Evolutionary conservation across 1,140 invertebrate genomes (phyloP).

Genomic region (Oscheius sp.): DNA sequence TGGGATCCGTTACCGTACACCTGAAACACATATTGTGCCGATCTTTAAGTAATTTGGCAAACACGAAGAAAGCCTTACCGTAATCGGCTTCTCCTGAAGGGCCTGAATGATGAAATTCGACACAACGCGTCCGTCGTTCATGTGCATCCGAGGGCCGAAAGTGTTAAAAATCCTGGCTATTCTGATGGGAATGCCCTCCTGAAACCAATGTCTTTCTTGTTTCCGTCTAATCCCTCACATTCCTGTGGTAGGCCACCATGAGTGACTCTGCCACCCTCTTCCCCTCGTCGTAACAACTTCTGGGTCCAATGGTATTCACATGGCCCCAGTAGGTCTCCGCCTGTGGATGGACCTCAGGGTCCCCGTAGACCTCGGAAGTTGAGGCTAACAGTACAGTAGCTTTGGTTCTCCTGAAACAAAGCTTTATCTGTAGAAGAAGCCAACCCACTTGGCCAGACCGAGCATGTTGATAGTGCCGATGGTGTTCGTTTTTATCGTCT

Average conservation of each 20-base stretch:
- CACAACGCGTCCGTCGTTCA: slow-evolving; percentile 96
- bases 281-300: slow-evolving; percentile 98
- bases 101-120: slow-evolving; percentile 98
- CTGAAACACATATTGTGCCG: slow-evolving; percentile 61
- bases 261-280: slow-evolving; percentile 94
- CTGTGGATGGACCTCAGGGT: slow-evolving; percentile 93
- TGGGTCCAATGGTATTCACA: slow-evolving; percentile 92
- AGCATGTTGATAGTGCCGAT: slow-evolving; percentile 99
- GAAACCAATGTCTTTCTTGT: slow-evolving; percentile 6
- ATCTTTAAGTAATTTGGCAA: neutral
- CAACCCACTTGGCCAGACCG: slow-evolving; percentile 68
- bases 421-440: neutral
- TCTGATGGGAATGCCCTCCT: slow-evolving; percentile 84
- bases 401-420: slow-evolving; percentile 74
- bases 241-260: slow-evolving; percentile 92
- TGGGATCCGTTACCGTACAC: slow-evolving; percentile 93
- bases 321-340: slow-evolving; percentile 95
- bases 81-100: slow-evolving; percentile 87
- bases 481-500: slow-evolving; percentile 99
- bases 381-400: slow-evolving; percentile 92
- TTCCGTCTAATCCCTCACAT: slow-evolving; percentile 63
- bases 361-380: slow-evolving; percentile 96
- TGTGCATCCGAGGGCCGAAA: slow-evolving; percentile 98
- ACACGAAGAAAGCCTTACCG: slow-evolving; percentile 66
- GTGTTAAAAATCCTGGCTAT: slow-evolving; percentile 99